A percentile compares a stretch with the other conserved stretches of the same genome.
These are phyloP conservation scores for Crocidura indochinensis DNA, from an alignment of 2,797 vertebrate species.

Conservation along the genomic window DNA sequence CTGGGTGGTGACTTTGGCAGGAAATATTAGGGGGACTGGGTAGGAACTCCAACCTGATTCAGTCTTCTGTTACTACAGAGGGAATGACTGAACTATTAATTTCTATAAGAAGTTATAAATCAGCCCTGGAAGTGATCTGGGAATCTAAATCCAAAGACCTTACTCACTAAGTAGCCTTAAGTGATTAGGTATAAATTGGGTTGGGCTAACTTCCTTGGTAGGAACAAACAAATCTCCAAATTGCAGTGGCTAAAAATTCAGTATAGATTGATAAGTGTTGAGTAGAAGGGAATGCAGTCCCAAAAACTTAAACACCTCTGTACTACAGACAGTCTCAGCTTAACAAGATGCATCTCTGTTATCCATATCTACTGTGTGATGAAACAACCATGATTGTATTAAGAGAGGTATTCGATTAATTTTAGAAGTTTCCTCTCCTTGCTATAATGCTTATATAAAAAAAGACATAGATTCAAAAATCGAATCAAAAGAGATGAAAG, in stretches of 20 bases:
- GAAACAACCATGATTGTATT: no score
- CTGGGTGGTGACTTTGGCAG: background rate
- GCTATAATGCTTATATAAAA: no score
- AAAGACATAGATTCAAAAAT: no score
- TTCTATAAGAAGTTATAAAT: background rate
- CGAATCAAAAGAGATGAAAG: no score
- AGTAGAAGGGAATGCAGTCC: background rate
- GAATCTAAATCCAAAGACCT: conserved; percentile 23
- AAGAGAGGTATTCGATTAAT: no score
- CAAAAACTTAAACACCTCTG: fast-evolving
- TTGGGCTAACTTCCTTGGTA: background rate
- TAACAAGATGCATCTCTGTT: background rate
- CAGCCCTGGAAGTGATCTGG: background rate
- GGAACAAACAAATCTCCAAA: background rate
- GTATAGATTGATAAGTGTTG: background rate
- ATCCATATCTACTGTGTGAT: background rate
- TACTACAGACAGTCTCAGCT: background rate
- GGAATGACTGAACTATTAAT: background rate
- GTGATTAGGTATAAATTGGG: background rate
- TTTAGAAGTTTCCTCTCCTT: no score
- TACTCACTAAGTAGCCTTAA: background rate
- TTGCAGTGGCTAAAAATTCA: conserved; percentile 1
- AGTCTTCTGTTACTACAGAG: background rate
- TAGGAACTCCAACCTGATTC: background rate
- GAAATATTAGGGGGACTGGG: background rate